A percentile compares a stretch with the other conserved stretches of the same genome.
These are phyloP conservation scores for sheep (Ovis aries) DNA, from an alignment of 2,113 vertebrate genomes.

Conservation along the genomic window DNA sequence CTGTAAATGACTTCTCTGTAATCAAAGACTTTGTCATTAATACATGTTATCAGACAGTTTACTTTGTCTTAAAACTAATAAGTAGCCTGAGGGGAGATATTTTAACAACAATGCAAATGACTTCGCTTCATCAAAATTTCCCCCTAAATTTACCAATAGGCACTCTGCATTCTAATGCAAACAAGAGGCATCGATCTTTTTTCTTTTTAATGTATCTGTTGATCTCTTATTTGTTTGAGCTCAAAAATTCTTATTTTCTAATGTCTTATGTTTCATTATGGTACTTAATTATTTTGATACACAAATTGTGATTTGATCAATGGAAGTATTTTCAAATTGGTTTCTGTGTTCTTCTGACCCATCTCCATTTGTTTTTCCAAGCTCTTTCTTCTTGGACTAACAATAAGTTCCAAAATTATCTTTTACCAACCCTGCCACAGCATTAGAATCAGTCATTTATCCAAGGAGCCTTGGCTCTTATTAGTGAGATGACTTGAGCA, in stretches of 20 bases:
- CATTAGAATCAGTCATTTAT: not conserved
- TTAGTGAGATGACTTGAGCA: not conserved
- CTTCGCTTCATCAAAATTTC: not conserved
- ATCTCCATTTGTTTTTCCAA: not conserved
- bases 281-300: not conserved
- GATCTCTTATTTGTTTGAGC: not conserved
- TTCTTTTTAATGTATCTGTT: not conserved
- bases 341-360: not conserved
- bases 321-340: not conserved
- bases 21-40: not conserved
- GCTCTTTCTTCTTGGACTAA: not conserved
- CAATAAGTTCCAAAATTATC: not conserved
- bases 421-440: not conserved
- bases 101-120: not conserved
- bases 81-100: not conserved
- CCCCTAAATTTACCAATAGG: not conserved
- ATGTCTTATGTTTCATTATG: not conserved
- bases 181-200: not conserved
- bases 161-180: not conserved
- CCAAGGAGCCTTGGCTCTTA: not conserved
- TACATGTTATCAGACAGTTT: not conserved
- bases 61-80: not conserved
- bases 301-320: not conserved
- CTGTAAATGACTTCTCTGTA: not conserved
- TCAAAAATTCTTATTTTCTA: not conserved